Evolutionary conservation across 2,113 vertebrate genomes (phyloP).

Genomic region (Maccullochella peelii): DNA sequence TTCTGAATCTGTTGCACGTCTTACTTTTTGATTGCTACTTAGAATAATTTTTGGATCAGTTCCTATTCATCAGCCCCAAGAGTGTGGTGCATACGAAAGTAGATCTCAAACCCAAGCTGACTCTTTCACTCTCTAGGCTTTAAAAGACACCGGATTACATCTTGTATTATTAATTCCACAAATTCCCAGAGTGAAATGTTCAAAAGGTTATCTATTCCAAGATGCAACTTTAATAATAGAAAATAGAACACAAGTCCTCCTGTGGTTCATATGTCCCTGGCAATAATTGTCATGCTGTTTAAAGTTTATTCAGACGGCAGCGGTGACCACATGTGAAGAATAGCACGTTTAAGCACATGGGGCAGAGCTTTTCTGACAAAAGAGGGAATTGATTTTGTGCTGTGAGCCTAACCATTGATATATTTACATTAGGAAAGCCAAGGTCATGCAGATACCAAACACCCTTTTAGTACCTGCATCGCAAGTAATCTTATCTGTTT

Average conservation of each 20-base stretch:
- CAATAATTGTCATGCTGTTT: slow-evolving; percentile 61
- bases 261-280: slow-evolving; percentile 39
- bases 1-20: not conserved
- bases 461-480: slow-evolving; percentile 25
- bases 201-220: slow-evolving; percentile 78
- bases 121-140: slow-evolving; percentile 42
- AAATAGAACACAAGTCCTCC: slow-evolving; percentile 69
- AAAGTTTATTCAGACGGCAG: slow-evolving; percentile 42
- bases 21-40: not conserved
- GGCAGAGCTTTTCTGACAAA: slow-evolving; percentile 36
- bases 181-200: slow-evolving; percentile 61
- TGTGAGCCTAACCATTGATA: slow-evolving; percentile 33
- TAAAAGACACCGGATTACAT: slow-evolving; percentile 45
- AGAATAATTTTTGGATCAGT: slow-evolving; percentile 17
- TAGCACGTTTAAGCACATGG: not conserved
- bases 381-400: slow-evolving; percentile 52
- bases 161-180: slow-evolving; percentile 71
- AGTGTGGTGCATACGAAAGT: slow-evolving; percentile 42
- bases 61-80: slow-evolving; percentile 6
- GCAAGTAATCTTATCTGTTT: slow-evolving; percentile 35
- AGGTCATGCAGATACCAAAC: slow-evolving; percentile 54
- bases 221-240: slow-evolving; percentile 74
- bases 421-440: slow-evolving; percentile 55
- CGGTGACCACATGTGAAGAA: slow-evolving; percentile 47
- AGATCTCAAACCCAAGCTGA: slow-evolving; percentile 38